phyloP scores from a whole-genome alignment of 2,888 invertebrate species.

The Graphium colonna region DNA sequence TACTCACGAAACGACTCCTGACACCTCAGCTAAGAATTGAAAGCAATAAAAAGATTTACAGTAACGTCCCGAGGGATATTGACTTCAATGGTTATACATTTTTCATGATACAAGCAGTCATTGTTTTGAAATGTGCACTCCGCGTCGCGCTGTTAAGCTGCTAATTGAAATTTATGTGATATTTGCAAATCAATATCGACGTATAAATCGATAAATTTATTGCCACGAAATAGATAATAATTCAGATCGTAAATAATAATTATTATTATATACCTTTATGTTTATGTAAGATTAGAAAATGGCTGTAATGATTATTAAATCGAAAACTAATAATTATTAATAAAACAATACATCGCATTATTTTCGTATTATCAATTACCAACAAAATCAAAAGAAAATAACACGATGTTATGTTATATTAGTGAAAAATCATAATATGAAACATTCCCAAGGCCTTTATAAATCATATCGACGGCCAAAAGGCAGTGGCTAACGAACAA shows the following conservation, averaged over 20 bases:
- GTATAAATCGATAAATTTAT: slow-evolving; percentile 21
- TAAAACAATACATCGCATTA: slow-evolving; percentile 12
- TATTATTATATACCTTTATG: too few relatives aligned
- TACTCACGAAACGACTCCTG: too few relatives aligned
- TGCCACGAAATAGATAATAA: slow-evolving; percentile 13
- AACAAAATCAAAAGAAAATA: too few relatives aligned
- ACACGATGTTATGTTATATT: slow-evolving; percentile 10
- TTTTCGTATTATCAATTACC: too few relatives aligned
- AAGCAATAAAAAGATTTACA: background rate
- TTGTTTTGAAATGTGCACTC: slow-evolving; percentile 16
- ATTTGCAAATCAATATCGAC: slow-evolving; percentile 18
- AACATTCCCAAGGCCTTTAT: too few relatives aligned
- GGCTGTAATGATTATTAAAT: too few relatives aligned
- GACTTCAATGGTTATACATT: slow-evolving; percentile 7
- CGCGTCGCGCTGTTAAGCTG: slow-evolving; percentile 2
- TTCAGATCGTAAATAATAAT: background rate
- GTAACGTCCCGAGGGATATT: background rate
- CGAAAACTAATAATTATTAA: too few relatives aligned
- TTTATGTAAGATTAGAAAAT: too few relatives aligned
- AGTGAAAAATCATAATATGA: too few relatives aligned
- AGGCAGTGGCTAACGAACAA: too few relatives aligned
- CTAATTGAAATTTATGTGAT: slow-evolving; percentile 25
- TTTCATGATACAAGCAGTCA: slow-evolving; percentile 11
- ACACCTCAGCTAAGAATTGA: background rate
- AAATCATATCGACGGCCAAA: too few relatives aligned